Conservation (phyloP, 2,113 vertebrate genomes). For the Cnemophilus loriae region DNA sequence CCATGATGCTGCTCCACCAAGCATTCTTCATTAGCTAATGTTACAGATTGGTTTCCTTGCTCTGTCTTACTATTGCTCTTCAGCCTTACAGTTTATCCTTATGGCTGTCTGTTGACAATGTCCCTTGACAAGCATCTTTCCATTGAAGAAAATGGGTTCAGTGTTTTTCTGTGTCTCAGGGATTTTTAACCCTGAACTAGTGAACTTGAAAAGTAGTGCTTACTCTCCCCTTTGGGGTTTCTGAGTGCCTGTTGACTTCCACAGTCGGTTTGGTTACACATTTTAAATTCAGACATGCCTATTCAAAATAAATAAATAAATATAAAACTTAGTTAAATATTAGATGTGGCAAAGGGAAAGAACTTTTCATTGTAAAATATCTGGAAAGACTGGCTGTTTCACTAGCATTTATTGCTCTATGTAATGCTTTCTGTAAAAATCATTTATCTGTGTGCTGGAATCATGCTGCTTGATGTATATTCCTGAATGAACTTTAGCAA, state of each 20-base stretch:
- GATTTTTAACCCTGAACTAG: slow-evolving; percentile 45
- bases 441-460: neutral
- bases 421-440: neutral
- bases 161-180: slow-evolving; percentile 10
- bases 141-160: neutral
- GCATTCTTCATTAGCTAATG: neutral
- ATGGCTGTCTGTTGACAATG: neutral
- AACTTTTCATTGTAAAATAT: neutral
- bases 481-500: neutral
- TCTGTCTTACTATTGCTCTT: neutral
- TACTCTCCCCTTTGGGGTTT: slow-evolving; percentile 28
- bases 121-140: neutral
- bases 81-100: neutral
- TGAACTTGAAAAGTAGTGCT: slow-evolving; percentile 25
- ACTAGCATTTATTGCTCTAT: neutral
- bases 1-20: neutral
- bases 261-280: neutral
- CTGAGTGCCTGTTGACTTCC: slow-evolving; percentile 38
- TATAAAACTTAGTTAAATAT: neutral
- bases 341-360: neutral
- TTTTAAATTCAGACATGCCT: neutral
- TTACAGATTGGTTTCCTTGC: neutral
- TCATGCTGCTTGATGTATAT: slow-evolving; percentile 19
- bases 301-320: neutral
- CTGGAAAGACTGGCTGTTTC: neutral